Evolutionary conservation across 2,888 invertebrate genomes (phyloP), one percentile per base, ranked within the genome.

Genomic region (Machimus atricapillus): DNA sequence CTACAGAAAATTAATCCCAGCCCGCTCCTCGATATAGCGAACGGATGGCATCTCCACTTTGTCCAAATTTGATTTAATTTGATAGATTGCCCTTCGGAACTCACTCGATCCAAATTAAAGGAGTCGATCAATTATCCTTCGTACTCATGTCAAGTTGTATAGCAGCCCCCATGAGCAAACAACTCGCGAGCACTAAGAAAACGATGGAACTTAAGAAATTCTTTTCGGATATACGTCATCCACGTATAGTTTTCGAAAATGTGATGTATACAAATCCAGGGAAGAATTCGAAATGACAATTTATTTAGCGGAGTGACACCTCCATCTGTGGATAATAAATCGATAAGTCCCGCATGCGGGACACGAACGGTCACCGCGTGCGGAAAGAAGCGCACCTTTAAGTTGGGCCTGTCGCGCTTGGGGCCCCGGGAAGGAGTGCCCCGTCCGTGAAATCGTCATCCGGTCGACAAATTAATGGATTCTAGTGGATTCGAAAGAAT

Each of bases 101-200:
- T n/a, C 23, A 78, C 19, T 19, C 77, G 16, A n/a, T 77, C 34
- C 19, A 40, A 34, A 77, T 77, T 78, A 43, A 78, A 78, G 78
- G 78, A 78, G n/a, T 78, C 78, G 78, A 46, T 78, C 78, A 78
- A 78, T 78, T 78, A 78, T 78, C 78, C 78, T 78, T 46, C 43
- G 12, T 78, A 16, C 43, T 43, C 12, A 43, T 12, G n/a, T 43
- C 43, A 23, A 78, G 27, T 12, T 46, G 43, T 46, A n/a, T n/a
- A 16, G 14, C 16, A 46, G 52, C n/a, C 77, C 2, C 31, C 43
- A 46, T 46, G 37, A 77, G 19, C 3, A 14, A 46, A 40, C 77
- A 77, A 40, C 3, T 46, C 43, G 43, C 43, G 40, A 12, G 9
- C 0, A 37, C 40, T n/a, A 37, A 37, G 40, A n/a, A 34, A 19